Conservation (phyloP, 2,888 invertebrate species). For the Drosophila kanekoi region DNA sequence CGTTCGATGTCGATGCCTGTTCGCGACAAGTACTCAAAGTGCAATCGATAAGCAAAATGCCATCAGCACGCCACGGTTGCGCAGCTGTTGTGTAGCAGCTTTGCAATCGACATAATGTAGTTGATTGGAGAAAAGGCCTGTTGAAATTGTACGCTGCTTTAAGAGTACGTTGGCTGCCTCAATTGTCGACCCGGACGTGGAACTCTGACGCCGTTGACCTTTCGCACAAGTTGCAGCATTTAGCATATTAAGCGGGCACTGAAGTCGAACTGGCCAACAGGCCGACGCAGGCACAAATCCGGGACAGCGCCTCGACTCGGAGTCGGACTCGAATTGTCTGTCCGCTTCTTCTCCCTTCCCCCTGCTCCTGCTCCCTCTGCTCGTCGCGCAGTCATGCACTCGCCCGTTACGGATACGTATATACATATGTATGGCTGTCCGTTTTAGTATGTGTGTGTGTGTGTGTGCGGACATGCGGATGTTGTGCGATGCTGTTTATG, state of each 20-base stretch:
- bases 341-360: constrained; percentile 14
- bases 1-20: no score
- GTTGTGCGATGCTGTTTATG: constrained; percentile 77
- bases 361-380: constrained; percentile 4
- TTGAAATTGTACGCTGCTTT: neutral
- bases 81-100: constrained; percentile 8
- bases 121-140: neutral
- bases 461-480: constrained; percentile 59
- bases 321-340: neutral
- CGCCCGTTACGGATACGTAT: constrained; percentile 37
- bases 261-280: constrained; percentile 49
- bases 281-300: constrained; percentile 20
- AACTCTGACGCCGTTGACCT: neutral
- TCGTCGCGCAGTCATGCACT: constrained; percentile 63
- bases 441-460: constrained; percentile 28
- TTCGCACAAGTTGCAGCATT: constrained; percentile 58
- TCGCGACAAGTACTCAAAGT: constrained; percentile 58
- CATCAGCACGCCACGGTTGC: constrained; percentile 3
- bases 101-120: neutral
- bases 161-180: neutral
- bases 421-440: neutral
- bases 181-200: neutral
- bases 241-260: constrained; percentile 68
- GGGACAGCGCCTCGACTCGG: constrained; percentile 2
- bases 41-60: constrained; percentile 57